These are phyloP conservation scores for Copsychus sechellarum DNA, from an alignment of 2,113 vertebrate genomes.

Conservation along the genomic window DNA sequence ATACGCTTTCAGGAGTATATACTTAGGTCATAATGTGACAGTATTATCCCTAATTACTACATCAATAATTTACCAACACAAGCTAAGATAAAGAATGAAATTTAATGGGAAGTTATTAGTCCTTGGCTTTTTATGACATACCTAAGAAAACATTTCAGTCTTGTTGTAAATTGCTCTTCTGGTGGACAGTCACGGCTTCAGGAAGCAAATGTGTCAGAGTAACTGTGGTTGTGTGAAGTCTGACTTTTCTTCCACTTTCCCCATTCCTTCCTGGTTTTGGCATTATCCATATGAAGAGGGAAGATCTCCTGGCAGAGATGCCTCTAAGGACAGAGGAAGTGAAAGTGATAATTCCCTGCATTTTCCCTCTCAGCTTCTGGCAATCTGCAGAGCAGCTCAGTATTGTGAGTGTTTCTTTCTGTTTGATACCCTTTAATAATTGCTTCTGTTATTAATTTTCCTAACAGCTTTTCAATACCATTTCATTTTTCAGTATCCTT, in stretches of 20 bases:
- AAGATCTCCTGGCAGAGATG: not conserved
- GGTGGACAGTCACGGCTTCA: not conserved
- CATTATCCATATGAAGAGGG: not conserved
- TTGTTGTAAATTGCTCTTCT: not conserved
- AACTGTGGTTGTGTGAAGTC: not conserved
- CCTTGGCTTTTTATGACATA: not conserved
- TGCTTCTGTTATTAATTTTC: not conserved
- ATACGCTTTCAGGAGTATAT: not conserved
- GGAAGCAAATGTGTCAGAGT: not conserved
- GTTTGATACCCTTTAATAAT: not conserved
- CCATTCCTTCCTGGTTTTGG: not conserved
- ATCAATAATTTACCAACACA: not conserved
- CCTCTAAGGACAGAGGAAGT: not conserved
- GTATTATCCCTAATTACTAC: not conserved
- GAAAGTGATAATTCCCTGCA: not conserved
- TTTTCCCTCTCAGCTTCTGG: not conserved
- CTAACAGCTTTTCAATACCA: not conserved
- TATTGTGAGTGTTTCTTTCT: not conserved
- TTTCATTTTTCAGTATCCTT: not conserved
- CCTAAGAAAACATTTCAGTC: not conserved
- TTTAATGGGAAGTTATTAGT: not conserved
- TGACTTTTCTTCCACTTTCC: not conserved
- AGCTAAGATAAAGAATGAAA: not conserved
- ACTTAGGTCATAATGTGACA: not conserved
- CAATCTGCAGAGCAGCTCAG: not conserved